Percentiles rank a stretch among this genome's conserved stretches.
Conservation (phyloP, 2,113 vertebrate genomes). For the Labrus mixtus region DNA sequence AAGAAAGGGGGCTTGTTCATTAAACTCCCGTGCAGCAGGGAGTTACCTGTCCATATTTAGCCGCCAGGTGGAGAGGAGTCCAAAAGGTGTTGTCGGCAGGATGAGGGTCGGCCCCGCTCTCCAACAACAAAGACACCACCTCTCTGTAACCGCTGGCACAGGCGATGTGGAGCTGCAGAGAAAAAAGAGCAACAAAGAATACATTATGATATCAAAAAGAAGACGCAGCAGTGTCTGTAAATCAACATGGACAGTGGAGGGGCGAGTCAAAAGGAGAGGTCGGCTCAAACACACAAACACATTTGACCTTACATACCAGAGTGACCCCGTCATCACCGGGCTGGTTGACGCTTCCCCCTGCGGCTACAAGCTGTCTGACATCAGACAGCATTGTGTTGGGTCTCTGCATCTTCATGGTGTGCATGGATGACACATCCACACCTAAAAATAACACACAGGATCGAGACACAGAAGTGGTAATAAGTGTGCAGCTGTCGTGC, state of each 20-base stretch:
- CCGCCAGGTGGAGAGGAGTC: conserved; percentile 94
- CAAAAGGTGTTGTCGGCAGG: conserved; percentile 86
- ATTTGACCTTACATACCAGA: conserved; percentile 83
- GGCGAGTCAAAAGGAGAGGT: background rate
- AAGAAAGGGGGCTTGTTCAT: conserved; percentile 10
- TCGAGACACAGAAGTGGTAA: background rate
- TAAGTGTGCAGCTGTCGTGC: background rate
- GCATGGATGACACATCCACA: conserved; percentile 87
- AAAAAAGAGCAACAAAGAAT: background rate
- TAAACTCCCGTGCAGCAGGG: background rate
- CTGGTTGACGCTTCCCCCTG: conserved; percentile 86
- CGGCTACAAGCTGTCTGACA: conserved; percentile 86
- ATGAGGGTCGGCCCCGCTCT: conserved; percentile 88
- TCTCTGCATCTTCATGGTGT: conserved; percentile 89
- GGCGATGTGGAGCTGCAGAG: conserved; percentile 90
- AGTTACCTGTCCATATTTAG: conserved; percentile 95
- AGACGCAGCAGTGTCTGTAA: background rate
- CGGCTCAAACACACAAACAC: background rate
- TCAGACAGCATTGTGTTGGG: conserved; percentile 90
- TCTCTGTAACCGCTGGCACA: conserved; percentile 93
- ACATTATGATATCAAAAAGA: background rate
- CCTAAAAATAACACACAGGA: conserved; percentile 76
- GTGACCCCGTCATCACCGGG: conserved; percentile 92
- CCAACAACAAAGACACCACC: conserved; percentile 86
- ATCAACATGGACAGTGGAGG: background rate